Conservation (phyloP, 2,797 vertebrate genomes). For the Brotula barbata region DNA sequence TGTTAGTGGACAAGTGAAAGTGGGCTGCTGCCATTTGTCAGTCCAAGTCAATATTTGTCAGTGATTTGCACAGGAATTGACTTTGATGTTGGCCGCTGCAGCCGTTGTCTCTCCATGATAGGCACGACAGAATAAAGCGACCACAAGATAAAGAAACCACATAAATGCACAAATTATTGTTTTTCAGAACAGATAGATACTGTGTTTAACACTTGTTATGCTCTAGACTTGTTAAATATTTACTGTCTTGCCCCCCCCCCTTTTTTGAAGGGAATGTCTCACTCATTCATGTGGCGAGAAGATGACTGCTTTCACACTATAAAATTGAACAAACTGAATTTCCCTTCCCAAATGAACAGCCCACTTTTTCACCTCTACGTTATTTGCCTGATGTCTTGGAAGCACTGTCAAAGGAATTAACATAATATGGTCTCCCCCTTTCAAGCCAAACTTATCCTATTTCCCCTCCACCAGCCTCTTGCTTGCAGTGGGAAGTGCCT, state of each 20-base stretch:
- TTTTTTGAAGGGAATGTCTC: constrained; percentile 51
- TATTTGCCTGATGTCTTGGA: constrained; percentile 13
- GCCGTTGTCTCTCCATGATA: too few relatives aligned
- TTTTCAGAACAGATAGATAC: constrained; percentile 37
- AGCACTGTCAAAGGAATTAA: constrained; percentile 35
- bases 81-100: constrained; percentile 44
- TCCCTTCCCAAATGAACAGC: constrained; percentile 8
- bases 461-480: constrained; percentile 53
- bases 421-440: constrained; percentile 2
- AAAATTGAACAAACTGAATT: constrained; percentile 12
- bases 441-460: constrained; percentile 47
- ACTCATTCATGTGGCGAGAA: constrained; percentile 34
- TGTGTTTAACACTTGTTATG: constrained; percentile 22
- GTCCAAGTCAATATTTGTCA: constrained; percentile 68
- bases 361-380: constrained; percentile 20
- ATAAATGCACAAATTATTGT: constrained; percentile 40
- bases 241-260: constrained; percentile 27
- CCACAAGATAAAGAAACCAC: too few relatives aligned
- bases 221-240: constrained; percentile 49
- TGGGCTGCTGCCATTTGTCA: constrained; percentile 46
- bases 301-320: constrained; percentile 26
- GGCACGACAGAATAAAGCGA: too few relatives aligned
- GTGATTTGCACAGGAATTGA: constrained; percentile 57
- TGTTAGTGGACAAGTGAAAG: constrained; percentile 31
- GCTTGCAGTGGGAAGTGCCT: constrained; percentile 63